Conservation (phyloP, 2,113 vertebrate genomes). For the Ginglymostoma cirratum region DNA sequence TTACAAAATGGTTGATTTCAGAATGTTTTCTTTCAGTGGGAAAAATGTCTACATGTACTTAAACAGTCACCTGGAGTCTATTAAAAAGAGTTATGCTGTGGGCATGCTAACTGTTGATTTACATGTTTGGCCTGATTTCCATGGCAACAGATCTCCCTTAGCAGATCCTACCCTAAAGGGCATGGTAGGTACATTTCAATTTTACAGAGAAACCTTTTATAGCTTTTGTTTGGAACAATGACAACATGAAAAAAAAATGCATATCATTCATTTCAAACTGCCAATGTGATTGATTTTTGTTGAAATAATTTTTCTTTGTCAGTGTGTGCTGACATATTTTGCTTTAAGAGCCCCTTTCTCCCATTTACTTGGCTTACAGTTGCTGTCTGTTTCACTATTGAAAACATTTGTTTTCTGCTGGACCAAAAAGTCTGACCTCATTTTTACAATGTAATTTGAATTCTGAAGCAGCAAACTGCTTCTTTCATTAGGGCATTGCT, state of each 20-base stretch:
- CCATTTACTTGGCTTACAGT: background rate
- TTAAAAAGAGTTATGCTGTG: conserved; percentile 62
- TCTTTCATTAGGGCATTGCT: background rate
- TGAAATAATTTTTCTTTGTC: conserved; percentile 24
- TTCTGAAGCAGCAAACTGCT: background rate
- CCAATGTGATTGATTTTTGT: conserved; percentile 31
- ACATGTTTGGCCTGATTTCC: conserved; percentile 97
- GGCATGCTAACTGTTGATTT: conserved; percentile 80
- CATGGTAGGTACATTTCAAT: conserved; percentile 68
- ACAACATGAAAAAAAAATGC: background rate
- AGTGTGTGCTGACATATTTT: conserved; percentile 14
- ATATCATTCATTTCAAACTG: background rate
- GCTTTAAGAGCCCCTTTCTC: conserved; percentile 1
- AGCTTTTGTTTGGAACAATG: conserved; percentile 29
- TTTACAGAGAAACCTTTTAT: conserved; percentile 29
- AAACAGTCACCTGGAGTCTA: conserved; percentile 76
- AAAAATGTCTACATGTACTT: conserved; percentile 78
- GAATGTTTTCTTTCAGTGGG: conserved; percentile 56
- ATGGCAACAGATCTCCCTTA: conserved; percentile 93
- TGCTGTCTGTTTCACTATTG: conserved; percentile 28
- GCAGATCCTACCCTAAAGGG: conserved; percentile 86
- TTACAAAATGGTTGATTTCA: conserved; percentile 34
- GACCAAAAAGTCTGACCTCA: background rate
- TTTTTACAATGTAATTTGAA: background rate
- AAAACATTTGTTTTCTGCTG: conserved; percentile 30